Evolutionary conservation across 2,113 vertebrate genomes (phyloP).

Genomic region (Pseudorhombus dupliciocellatus): DNA sequence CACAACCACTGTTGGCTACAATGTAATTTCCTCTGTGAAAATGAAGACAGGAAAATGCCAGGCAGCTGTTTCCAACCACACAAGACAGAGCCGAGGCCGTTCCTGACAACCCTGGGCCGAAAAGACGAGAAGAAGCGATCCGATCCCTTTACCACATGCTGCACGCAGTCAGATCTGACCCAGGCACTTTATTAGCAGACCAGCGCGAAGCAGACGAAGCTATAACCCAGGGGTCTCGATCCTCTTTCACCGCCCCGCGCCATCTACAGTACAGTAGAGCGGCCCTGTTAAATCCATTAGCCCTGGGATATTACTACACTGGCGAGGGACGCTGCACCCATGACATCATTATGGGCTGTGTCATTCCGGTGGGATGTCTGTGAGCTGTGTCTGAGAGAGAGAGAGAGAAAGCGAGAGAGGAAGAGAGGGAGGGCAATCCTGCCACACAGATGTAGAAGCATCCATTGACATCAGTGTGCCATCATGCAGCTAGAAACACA

Average conservation of each 20-base stretch:
- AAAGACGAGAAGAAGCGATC: slow-evolving; percentile 25
- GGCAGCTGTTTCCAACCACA: slow-evolving; percentile 71
- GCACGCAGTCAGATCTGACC: slow-evolving; percentile 49
- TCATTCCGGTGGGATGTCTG: slow-evolving; percentile 69
- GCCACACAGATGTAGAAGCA: slow-evolving; percentile 39
- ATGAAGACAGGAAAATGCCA: slow-evolving; percentile 55
- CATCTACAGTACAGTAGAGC: slow-evolving; percentile 57
- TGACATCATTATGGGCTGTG: slow-evolving; percentile 79
- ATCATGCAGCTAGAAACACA: slow-evolving; percentile 53
- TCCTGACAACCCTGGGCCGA: slow-evolving; percentile 58
- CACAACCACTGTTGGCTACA: slow-evolving; percentile 53
- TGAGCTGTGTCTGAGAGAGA: slow-evolving; percentile 35
- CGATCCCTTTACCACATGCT: slow-evolving; percentile 75
- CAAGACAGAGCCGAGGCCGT: slow-evolving; percentile 42
- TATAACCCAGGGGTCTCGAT: slow-evolving; percentile 62
- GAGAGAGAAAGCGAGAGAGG: slow-evolving; percentile 28
- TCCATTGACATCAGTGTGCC: slow-evolving; percentile 39
- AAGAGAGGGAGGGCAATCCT: slow-evolving; percentile 28
- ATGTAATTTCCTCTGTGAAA: slow-evolving; percentile 66
- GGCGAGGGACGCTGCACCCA: slow-evolving; percentile 55
- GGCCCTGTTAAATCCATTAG: slow-evolving; percentile 77
- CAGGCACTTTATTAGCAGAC: slow-evolving; percentile 70
- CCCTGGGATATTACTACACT: slow-evolving; percentile 63
- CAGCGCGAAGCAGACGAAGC: slow-evolving; percentile 65
- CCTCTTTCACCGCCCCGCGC: slow-evolving; percentile 43